These are phyloP conservation scores for Apogon talboti DNA, from an alignment of 2,797 vertebrate species.

Conservation along the genomic window DNA sequence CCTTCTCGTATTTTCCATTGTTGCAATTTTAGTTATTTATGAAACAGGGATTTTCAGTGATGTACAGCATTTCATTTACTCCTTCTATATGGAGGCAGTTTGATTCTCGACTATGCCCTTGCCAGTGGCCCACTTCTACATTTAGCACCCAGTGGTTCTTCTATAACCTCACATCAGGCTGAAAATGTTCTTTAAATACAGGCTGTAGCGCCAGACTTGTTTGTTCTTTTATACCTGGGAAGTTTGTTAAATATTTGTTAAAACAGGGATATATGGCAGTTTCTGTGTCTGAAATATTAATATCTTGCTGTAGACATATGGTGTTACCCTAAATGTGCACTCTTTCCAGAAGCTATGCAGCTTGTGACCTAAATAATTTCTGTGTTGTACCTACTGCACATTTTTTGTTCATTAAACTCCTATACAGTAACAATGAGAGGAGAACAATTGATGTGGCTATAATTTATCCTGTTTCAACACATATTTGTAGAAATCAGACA, in stretches of 20 bases:
- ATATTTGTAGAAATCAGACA: background rate
- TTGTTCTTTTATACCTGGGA: conserved; percentile 13
- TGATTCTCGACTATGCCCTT: conserved; percentile 49
- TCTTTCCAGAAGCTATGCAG: background rate
- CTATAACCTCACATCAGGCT: conserved; percentile 28
- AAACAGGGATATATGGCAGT: background rate
- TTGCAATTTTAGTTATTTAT: background rate
- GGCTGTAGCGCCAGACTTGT: conserved; percentile 16
- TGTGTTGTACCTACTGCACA: background rate
- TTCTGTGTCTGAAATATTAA: background rate
- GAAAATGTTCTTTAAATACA: conserved; percentile 30
- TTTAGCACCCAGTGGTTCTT: conserved; percentile 43
- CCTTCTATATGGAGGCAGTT: conserved; percentile 19
- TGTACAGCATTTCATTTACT: background rate
- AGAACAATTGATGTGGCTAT: background rate
- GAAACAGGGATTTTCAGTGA: background rate
- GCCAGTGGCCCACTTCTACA: conserved; percentile 51
- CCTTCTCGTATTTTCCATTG: background rate
- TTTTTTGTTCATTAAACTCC: background rate
- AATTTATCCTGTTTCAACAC: background rate
- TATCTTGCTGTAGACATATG: background rate
- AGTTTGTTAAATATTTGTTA: conserved; percentile 1
- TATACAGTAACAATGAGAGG: background rate
- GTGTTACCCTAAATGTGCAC: background rate
- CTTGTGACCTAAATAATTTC: conserved; percentile 5